These are phyloP conservation scores for Neogobius melanostomus DNA, from an alignment of 2,113 vertebrate species.

Conservation along the genomic window DNA sequence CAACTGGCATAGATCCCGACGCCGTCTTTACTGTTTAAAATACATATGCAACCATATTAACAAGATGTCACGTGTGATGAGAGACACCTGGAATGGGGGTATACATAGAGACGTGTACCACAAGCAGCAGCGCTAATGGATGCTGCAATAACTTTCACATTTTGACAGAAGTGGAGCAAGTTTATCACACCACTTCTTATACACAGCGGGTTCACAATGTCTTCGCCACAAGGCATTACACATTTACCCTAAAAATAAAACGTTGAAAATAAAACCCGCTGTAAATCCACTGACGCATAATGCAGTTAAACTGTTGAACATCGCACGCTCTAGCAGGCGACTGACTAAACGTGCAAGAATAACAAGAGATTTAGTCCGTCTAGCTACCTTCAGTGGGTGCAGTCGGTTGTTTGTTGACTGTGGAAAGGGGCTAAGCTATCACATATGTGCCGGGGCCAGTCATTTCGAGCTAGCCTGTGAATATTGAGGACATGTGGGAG, in stretches of 20 bases:
- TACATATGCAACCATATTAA: conserved; percentile 15
- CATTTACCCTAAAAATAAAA: too few species aligned
- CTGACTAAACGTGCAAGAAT: not conserved
- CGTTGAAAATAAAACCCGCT: not conserved
- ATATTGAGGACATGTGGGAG: conserved; percentile 12
- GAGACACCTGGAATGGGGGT: conserved; percentile 37
- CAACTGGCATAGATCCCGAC: conserved; percentile 10
- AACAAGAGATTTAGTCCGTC: conserved; percentile 8
- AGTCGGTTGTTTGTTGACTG: conserved; percentile 22
- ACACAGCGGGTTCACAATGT: not conserved
- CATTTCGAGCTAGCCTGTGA: conserved; percentile 8
- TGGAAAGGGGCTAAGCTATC: conserved; percentile 14
- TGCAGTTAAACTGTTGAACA: conserved; percentile 14
- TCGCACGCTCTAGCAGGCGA: conserved; percentile 12
- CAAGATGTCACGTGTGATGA: conserved; percentile 26
- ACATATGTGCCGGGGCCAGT: conserved; percentile 4
- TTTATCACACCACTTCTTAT: conserved; percentile 24
- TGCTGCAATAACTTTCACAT: conserved; percentile 27
- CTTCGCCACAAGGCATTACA: too few species aligned
- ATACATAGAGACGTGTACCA: conserved; percentile 25
- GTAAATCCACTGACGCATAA: conserved; percentile 3
- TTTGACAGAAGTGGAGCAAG: conserved; percentile 43
- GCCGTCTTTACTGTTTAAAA: conserved; percentile 23
- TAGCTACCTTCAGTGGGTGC: conserved; percentile 6
- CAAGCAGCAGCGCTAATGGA: conserved; percentile 15